Evolutionary conservation across 1,140 invertebrate species (phyloP), one percentile per base, ranked within the genome.

Genomic region (Cherax destructor): DNA sequence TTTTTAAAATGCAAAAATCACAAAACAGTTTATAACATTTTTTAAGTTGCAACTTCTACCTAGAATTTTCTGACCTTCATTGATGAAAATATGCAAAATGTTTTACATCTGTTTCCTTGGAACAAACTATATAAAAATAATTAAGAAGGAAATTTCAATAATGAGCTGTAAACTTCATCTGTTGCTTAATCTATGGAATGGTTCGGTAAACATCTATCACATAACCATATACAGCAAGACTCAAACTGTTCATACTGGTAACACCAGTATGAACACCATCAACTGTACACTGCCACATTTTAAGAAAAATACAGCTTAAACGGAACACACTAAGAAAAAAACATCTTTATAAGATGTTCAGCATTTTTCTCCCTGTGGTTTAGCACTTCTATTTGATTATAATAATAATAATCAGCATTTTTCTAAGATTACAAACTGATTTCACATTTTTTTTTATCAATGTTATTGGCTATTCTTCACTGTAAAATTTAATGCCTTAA

Each of bases 111-210:
- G 18, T 65, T 65, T 65, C 13, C 18, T 65, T 21, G 13, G 61
- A 65, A 21, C 21, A 18, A 21, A 18, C 11, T 5, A 65, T 18
- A 18, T 65, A 18, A 18, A 65, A 13, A 13, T 13, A 18, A 18
- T 21, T 18, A 65, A 16, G 18, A 18, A 18, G 61, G 5, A 65
- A 65, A 65, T 30, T 74, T 74, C 16, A 30, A n/a, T 30, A 74
- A 9, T 74, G 13, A 69, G 13, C 65, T 21, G 5, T 69, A 3
- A 18, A 9, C 69, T 74, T 1, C n/a, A n/a, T 30, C 11, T 9
- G 13, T 56, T 13, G 5, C 69, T 74, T 74, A 74, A 74, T 74
- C 69, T 74, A 74, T 30, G 69, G 69, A 74, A 74, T 74, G 69
- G 21, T 74, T 4, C 7, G 30, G 24, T 74, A 30, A 30, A 74